Conservation (phyloP, 2,797 vertebrate genomes). For the Myotis daubentonii region DNA sequence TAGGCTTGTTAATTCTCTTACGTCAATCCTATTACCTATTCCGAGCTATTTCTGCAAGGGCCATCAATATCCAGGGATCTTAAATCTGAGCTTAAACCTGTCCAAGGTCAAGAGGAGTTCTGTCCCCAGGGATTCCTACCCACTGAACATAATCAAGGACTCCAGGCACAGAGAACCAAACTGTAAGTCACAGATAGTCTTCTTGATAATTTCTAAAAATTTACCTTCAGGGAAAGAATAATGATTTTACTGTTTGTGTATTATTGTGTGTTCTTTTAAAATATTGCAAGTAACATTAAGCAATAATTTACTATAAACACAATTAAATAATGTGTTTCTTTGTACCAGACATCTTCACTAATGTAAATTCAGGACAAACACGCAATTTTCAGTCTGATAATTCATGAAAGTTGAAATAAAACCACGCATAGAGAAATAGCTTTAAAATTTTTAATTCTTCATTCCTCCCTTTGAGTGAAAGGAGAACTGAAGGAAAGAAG, state of each 20-base stretch:
- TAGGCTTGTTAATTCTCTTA: conserved; percentile 90
- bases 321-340: not conserved
- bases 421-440: not conserved
- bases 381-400: not conserved
- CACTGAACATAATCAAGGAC: conserved; percentile 78
- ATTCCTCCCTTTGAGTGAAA: not conserved
- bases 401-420: conserved; percentile 26
- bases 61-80: conserved; percentile 84
- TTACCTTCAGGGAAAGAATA: conserved; percentile 28
- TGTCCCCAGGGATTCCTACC: conserved; percentile 74
- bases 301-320: not conserved
- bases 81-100: conserved; percentile 88
- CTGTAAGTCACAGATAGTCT: conserved; percentile 73
- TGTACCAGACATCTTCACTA: not conserved
- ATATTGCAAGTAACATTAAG: not conserved
- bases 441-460: conserved; percentile 19
- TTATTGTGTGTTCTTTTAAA: conserved; percentile 25
- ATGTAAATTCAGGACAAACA: conserved; percentile 35
- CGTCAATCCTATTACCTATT: conserved; percentile 95
- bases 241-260: not conserved
- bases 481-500: not conserved
- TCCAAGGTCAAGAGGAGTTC: conserved; percentile 80
- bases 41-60: conserved; percentile 93
- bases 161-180: conserved; percentile 67
- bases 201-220: conserved; percentile 19